Conservation (phyloP, 2,888 invertebrate species). For the Acleris cristana region DNA sequence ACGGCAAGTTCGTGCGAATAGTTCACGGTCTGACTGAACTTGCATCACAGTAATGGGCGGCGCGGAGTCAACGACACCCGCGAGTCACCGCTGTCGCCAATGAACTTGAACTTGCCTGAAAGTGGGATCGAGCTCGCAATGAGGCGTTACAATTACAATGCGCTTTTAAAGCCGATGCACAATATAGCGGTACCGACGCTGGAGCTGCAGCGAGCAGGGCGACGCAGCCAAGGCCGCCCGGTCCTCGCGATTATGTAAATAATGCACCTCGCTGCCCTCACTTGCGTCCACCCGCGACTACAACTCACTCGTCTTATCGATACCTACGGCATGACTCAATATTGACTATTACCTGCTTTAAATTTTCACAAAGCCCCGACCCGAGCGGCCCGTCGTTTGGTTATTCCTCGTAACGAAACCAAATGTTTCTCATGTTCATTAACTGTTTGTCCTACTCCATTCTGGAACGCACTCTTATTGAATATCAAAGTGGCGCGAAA, state of each 20-base stretch:
- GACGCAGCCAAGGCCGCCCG: slow-evolving; percentile 66
- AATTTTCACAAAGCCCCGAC: slow-evolving; percentile 25
- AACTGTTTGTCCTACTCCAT: slow-evolving; percentile 14
- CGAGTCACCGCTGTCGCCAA: slow-evolving; percentile 62
- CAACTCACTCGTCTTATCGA: slow-evolving; percentile 47
- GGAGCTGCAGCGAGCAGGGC: slow-evolving; percentile 49
- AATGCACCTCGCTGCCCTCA: slow-evolving; percentile 55
- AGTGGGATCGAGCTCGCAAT: slow-evolving; percentile 20
- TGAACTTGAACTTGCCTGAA: slow-evolving; percentile 56
- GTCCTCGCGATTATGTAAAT: slow-evolving; percentile 75
- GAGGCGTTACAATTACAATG: slow-evolving; percentile 34
- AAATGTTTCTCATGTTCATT: slow-evolving; percentile 19
- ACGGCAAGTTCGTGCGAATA: slow-evolving; percentile 64
- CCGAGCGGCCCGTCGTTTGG: neutral
- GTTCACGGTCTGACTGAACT: slow-evolving; percentile 62
- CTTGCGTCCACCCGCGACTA: slow-evolving; percentile 44
- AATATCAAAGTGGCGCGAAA: slow-evolving; percentile 19
- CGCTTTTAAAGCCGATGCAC: slow-evolving; percentile 25
- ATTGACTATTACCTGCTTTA: slow-evolving; percentile 28
- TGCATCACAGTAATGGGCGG: slow-evolving; percentile 64
- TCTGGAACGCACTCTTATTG: slow-evolving; percentile 27
- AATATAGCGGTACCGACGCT: slow-evolving; percentile 46
- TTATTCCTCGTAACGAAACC: slow-evolving; percentile 14
- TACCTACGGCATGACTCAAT: slow-evolving; percentile 45
- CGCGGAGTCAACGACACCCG: slow-evolving; percentile 71